Percentiles rank a stretch among this genome's conserved stretches.
These are phyloP conservation scores for Drosophila paulistorum DNA, from an alignment of 1,140 invertebrate genomes.

Conservation along the genomic window DNA sequence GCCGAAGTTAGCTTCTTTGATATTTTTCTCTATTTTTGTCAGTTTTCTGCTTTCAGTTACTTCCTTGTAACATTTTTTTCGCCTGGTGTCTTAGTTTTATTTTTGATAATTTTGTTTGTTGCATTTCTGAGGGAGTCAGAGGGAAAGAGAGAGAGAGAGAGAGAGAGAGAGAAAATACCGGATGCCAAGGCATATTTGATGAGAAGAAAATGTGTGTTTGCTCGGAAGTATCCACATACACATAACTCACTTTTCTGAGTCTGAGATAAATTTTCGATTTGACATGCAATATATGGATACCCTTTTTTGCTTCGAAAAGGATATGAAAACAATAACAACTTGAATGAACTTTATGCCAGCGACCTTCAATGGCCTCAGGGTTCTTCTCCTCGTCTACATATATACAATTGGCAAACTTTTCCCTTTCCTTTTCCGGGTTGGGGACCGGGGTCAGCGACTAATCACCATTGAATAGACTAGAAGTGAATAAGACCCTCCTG, in stretches of 20 bases:
- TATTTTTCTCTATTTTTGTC: conserved; percentile 9
- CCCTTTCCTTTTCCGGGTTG: neutral
- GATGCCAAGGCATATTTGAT: conserved; percentile 73
- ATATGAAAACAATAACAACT: neutral
- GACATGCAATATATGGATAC: conserved; percentile 8
- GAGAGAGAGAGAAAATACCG: conserved; percentile 39
- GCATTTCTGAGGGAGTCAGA: conserved; percentile 41
- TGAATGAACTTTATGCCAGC: conserved; percentile 37
- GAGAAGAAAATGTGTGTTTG: conserved; percentile 46
- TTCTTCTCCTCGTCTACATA: neutral
- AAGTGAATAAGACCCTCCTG: neutral
- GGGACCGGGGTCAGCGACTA: conserved; percentile 66
- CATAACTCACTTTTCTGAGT: neutral
- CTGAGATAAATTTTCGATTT: neutral
- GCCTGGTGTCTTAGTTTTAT: conserved; percentile 52
- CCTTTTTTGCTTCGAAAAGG: neutral
- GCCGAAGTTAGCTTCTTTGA: no score
- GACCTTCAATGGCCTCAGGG: conserved; percentile 40
- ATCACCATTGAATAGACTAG: conserved; percentile 47
- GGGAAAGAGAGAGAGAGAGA: neutral
- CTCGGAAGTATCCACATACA: neutral
- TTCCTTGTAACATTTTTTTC: conserved; percentile 28
- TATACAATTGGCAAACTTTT: conserved; percentile 21
- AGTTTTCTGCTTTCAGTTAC: conserved; percentile 28
- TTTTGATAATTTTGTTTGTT: conserved; percentile 74